Conservation (phyloP, 2,888 invertebrate species). For the Athetis lepigone region DNA sequence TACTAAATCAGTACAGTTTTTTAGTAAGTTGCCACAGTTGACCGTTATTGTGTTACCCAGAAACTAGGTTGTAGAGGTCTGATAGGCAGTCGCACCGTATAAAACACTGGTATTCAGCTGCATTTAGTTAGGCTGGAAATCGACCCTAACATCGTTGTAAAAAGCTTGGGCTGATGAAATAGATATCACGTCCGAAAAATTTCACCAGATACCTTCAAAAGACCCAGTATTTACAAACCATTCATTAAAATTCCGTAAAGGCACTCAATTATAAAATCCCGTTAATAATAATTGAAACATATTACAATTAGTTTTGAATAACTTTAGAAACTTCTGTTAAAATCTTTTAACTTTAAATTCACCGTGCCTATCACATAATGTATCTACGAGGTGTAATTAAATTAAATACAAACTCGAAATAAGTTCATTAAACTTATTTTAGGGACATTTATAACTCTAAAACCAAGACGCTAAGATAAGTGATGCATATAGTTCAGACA, state of each 20-base stretch:
- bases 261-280: slow-evolving; percentile 48
- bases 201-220: not conserved
- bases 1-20: slow-evolving; percentile 67
- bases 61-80: no score
- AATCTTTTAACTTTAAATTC: slow-evolving; percentile 40
- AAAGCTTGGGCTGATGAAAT: no score
- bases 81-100: no score
- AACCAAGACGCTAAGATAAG: no score
- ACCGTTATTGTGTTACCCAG: no score
- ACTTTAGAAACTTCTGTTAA: slow-evolving; percentile 22
- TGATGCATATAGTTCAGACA: no score
- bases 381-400: not conserved
- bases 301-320: slow-evolving; percentile 27
- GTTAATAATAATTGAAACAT: slow-evolving; percentile 40
- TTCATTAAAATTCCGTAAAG: slow-evolving; percentile 44
- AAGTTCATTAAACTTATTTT: not conserved
- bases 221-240: slow-evolving; percentile 20
- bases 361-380: slow-evolving; percentile 45
- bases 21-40: no score
- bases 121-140: no score
- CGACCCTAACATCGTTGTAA: no score
- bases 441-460: no score
- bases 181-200: no score
- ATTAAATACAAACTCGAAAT: not conserved
- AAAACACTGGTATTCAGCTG: no score